These are phyloP conservation scores for Limnephilus marmoratus DNA, from an alignment of 2,888 invertebrate species.

Conservation along the genomic window DNA sequence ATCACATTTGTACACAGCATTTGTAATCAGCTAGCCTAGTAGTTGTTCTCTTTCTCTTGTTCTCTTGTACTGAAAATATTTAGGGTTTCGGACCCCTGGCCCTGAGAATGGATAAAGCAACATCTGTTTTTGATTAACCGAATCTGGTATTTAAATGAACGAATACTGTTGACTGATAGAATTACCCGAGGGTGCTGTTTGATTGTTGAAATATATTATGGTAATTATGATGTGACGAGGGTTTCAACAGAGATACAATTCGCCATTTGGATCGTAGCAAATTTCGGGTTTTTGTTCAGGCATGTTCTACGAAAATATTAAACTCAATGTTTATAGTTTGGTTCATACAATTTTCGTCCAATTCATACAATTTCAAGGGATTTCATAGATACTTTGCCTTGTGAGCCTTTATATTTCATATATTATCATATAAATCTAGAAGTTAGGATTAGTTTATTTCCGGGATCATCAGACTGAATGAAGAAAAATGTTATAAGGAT, in stretches of 20 bases:
- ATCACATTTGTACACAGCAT: too few relatives aligned
- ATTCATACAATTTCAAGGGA: neutral
- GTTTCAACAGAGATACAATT: neutral
- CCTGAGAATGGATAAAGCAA: neutral
- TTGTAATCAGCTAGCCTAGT: neutral
- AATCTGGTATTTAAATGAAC: conserved; percentile 2
- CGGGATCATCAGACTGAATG: neutral
- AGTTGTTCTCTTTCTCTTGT: neutral
- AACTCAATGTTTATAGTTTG: neutral
- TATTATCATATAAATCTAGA: neutral
- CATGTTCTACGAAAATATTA: neutral
- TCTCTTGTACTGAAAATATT: neutral
- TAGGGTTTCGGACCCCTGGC: neutral
- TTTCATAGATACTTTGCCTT: neutral
- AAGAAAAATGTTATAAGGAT: too few relatives aligned
- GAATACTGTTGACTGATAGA: conserved; percentile 2
- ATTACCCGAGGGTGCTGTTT: neutral
- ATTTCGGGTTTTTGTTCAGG: neutral
- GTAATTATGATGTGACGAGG: conserved; percentile 2
- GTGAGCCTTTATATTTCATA: neutral
- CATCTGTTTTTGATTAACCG: conserved; percentile 2
- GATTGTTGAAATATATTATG: conserved; percentile 2
- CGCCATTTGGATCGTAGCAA: neutral
- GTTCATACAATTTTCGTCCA: neutral
- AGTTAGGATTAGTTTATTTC: neutral